phyloP scores from a whole-genome alignment of 2,797 vertebrate species.

The Semotilus atromaculatus region DNA sequence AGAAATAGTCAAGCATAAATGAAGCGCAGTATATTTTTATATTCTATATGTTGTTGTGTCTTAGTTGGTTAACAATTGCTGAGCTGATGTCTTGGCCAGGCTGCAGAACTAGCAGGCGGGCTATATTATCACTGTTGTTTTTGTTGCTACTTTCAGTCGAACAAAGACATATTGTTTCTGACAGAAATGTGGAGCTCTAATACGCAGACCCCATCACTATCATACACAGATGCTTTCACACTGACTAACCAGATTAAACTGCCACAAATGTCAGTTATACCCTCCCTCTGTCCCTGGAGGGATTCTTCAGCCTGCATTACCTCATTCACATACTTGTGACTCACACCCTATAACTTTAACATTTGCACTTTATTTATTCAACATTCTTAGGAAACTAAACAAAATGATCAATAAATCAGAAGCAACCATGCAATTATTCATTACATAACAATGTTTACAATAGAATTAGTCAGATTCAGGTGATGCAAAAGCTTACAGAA shows the following conservation, averaged over 20 bases:
- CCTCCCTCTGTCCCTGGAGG: background rate
- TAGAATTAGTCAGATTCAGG: background rate
- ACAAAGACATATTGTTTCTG: constrained; percentile 35
- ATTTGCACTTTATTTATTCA: constrained; percentile 10
- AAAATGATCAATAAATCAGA: background rate
- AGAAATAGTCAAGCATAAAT: background rate
- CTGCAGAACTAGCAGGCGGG: background rate
- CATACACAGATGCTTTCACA: constrained; percentile 32
- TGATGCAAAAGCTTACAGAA: background rate
- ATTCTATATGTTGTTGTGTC: background rate
- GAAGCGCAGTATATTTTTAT: constrained; percentile 9
- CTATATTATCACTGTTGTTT: constrained; percentile 14
- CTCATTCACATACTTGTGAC: constrained; percentile 19
- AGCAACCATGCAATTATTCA: background rate
- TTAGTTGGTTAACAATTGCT: background rate
- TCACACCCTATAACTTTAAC: background rate
- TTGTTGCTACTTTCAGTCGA: constrained; percentile 7
- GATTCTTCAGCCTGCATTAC: constrained; percentile 25
- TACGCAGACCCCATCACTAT: constrained; percentile 20
- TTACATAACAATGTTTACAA: background rate
- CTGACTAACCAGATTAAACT: constrained; percentile 44
- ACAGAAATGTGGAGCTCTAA: constrained; percentile 20
- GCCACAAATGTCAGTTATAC: constrained; percentile 28
- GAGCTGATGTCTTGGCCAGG: background rate
- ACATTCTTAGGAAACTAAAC: background rate